Evolutionary conservation across 2,888 invertebrate genomes (phyloP).

Genomic region (Aplocera efformata): DNA sequence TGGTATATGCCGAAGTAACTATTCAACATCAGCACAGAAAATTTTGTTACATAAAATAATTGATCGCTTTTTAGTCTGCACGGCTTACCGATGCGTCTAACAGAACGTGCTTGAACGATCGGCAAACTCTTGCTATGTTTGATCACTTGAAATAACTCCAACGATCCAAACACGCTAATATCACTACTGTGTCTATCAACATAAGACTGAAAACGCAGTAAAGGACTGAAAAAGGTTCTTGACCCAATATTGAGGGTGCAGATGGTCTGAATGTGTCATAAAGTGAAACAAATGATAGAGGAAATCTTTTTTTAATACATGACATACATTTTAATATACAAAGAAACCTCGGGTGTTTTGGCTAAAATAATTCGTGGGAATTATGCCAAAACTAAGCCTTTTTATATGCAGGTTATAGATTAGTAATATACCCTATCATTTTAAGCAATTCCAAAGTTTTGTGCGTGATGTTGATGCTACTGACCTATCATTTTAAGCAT

Average conservation of each 20-base stretch:
- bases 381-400: too few relatives aligned
- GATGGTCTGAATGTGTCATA: slow-evolving; percentile 21
- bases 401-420: too few relatives aligned
- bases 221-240: slow-evolving; percentile 11
- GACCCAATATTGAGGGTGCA: slow-evolving; percentile 21
- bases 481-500: too few relatives aligned
- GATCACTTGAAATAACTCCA: slow-evolving; percentile 24
- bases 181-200: neutral
- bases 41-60: slow-evolving; percentile 5
- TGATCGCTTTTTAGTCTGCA: neutral
- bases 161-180: slow-evolving; percentile 1
- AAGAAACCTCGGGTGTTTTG: too few relatives aligned
- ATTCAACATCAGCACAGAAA: too few relatives aligned
- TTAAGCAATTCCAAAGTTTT: too few relatives aligned
- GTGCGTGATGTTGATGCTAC: too few relatives aligned
- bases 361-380: too few relatives aligned
- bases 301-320: slow-evolving; percentile 2
- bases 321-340: too few relatives aligned
- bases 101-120: slow-evolving; percentile 18
- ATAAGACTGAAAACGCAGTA: neutral
- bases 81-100: neutral
- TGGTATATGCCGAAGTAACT: too few relatives aligned
- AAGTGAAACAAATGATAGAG: slow-evolving; percentile 20
- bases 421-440: too few relatives aligned
- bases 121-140: slow-evolving; percentile 26